phyloP scores from a whole-genome alignment of 1,140 invertebrate genomes.

The Bombus sibiricus region DNA sequence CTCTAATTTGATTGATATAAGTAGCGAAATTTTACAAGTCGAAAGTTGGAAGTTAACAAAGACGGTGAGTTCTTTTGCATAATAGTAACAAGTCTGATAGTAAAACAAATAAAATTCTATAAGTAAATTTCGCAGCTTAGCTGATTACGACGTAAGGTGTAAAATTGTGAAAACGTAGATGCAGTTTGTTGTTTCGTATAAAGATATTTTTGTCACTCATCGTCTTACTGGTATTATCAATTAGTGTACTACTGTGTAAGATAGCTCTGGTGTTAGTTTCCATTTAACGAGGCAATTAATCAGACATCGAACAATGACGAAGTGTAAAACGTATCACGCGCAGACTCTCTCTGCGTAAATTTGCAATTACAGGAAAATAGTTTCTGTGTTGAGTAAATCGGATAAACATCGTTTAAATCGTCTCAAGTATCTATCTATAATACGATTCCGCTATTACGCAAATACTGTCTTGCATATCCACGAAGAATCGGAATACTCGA shows the following conservation, averaged over 20 bases:
- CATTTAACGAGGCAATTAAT: background rate
- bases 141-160: no score
- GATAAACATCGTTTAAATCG: conserved; percentile 4
- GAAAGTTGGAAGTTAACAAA: background rate
- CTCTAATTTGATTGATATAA: no score
- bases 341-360: background rate
- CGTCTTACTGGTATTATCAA: no score
- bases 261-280: background rate
- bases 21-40: no score
- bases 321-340: background rate
- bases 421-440: no score
- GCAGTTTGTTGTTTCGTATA: no score
- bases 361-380: background rate
- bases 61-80: fast-evolving
- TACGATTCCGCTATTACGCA: conserved; percentile 11
- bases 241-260: background rate
- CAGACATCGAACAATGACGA: background rate
- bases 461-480: background rate
- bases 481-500: background rate
- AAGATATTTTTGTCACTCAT: no score
- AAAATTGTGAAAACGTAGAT: no score
- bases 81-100: background rate
- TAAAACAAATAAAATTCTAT: background rate
- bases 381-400: conserved; percentile 1
- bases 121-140: background rate